A percentile compares a stretch with the other conserved stretches of the same genome.
Conservation (phyloP, 2,797 vertebrate species). For the Arctocebus calabarensis region DNA sequence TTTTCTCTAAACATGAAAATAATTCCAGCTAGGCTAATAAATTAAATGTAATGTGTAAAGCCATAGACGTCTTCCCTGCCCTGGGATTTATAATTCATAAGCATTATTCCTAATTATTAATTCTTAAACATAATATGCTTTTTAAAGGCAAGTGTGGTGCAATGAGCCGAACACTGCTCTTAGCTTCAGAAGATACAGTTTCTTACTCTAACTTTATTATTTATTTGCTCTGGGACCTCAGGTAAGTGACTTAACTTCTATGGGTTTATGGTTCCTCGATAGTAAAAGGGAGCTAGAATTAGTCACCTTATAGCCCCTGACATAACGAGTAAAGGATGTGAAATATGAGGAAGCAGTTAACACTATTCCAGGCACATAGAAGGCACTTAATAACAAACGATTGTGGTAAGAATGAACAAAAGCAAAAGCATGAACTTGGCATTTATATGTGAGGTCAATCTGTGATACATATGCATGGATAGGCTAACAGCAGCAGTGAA, state of each 20-base stretch:
- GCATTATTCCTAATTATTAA: background rate
- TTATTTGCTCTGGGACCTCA: background rate
- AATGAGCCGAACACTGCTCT: background rate
- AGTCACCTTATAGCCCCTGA: background rate
- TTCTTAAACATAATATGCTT: background rate
- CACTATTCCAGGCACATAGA: background rate
- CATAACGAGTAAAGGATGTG: background rate
- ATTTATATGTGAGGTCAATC: background rate
- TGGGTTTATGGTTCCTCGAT: background rate
- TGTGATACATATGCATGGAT: background rate
- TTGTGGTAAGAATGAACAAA: background rate
- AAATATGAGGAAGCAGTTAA: background rate
- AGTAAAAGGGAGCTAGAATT: background rate
- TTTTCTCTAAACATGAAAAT: background rate
- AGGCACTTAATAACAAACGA: background rate
- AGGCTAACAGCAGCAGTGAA: background rate
- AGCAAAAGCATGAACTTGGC: background rate
- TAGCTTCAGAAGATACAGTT: conserved; percentile 10
- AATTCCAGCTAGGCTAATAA: background rate
- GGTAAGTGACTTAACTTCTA: background rate
- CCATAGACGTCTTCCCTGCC: background rate
- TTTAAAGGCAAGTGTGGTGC: background rate
- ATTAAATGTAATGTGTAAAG: background rate
- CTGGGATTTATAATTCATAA: background rate
- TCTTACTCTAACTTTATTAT: background rate